Evolutionary conservation across 2,113 vertebrate species (phyloP).

Genomic region (Entelurus aequoreus): DNA sequence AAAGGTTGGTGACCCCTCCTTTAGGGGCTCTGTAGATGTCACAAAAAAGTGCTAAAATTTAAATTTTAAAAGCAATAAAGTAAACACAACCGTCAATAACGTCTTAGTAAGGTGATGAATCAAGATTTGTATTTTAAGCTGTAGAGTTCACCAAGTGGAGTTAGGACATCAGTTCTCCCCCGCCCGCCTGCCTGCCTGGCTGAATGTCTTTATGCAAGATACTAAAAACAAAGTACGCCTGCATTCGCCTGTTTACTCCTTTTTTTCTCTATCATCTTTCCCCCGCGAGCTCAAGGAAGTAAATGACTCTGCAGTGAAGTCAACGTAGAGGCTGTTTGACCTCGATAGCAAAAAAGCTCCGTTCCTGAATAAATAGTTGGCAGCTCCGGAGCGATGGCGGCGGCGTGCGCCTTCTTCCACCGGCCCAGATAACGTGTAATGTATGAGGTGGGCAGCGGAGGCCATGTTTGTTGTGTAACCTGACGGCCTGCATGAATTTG

Average conservation of each 20-base stretch:
- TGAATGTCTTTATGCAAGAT: constrained; percentile 1
- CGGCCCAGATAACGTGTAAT: constrained; percentile 47
- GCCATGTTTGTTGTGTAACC: neutral
- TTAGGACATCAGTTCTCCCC: neutral
- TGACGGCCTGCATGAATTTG: neutral
- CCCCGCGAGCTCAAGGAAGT: constrained; percentile 31
- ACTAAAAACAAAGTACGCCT: constrained; percentile 22
- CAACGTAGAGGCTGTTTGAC: constrained; percentile 46
- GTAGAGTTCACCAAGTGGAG: neutral
- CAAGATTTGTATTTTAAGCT: neutral
- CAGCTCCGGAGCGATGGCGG: constrained; percentile 30
- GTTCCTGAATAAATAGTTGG: constrained; percentile 55
- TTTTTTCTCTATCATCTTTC: constrained; percentile 17
- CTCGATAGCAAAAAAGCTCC: constrained; percentile 53
- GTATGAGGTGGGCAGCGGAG: constrained; percentile 19
- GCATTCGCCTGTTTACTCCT: constrained; percentile 12
- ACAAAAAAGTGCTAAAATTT: too few relatives aligned
- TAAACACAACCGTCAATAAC: too few relatives aligned
- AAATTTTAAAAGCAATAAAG: too few relatives aligned
- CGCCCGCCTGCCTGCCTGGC: neutral
- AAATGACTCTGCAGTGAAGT: constrained; percentile 41
- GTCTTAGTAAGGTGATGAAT: too few relatives aligned
- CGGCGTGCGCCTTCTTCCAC: constrained; percentile 18
- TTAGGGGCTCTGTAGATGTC: too few relatives aligned
- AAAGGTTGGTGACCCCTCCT: too few relatives aligned